These are phyloP conservation scores for Otolemur garnettii DNA, from an alignment of 2,113 vertebrate species.

Conservation along the genomic window DNA sequence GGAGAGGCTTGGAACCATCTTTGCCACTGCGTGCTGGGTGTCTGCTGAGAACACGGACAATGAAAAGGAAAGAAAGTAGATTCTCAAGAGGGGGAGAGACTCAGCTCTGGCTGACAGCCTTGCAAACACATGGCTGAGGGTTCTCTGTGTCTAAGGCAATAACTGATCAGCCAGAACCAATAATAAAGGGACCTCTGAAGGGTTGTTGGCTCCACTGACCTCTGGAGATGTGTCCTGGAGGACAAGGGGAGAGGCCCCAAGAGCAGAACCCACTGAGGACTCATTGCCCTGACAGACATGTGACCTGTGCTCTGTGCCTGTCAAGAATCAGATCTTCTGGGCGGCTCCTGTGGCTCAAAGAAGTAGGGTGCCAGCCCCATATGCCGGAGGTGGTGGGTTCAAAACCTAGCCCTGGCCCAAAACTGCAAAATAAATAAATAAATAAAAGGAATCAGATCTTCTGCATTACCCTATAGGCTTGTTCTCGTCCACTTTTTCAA, in stretches of 20 bases:
- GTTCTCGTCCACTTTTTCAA: background rate
- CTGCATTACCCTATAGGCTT: background rate
- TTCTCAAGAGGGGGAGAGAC: background rate
- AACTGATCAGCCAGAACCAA: background rate
- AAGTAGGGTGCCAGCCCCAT: too few relatives aligned
- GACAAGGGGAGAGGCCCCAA: background rate
- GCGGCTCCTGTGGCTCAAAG: too few relatives aligned
- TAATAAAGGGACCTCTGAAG: background rate
- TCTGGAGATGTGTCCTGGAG: background rate
- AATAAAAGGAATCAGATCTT: too few relatives aligned
- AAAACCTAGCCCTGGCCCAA: too few relatives aligned
- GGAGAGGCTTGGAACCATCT: background rate
- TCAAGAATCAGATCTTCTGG: background rate
- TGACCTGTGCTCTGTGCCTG: too few relatives aligned
- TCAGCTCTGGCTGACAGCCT: background rate
- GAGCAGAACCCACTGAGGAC: background rate
- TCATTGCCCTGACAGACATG: fast-evolving
- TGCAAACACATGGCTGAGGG: background rate
- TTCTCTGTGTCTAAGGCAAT: background rate
- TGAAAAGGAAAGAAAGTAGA: background rate
- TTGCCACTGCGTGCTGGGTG: background rate
- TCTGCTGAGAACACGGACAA: background rate
- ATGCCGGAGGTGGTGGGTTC: too few relatives aligned
- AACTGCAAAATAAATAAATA: too few relatives aligned
- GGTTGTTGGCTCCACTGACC: too few relatives aligned